Base-by-base conservation (phyloP, 2,113 vertebrate species). In the Dissostichus mawsoni region DNA sequence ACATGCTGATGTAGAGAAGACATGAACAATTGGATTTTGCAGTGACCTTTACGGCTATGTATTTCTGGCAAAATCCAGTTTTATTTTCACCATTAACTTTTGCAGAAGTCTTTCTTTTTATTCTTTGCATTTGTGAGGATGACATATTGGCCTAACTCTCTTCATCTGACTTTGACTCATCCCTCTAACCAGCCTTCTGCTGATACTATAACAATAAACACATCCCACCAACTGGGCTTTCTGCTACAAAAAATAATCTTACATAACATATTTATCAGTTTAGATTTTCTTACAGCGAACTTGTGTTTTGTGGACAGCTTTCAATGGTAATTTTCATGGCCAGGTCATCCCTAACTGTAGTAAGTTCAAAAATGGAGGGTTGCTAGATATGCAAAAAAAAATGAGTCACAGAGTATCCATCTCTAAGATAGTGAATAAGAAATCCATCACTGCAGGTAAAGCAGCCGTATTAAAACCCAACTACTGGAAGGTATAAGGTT, bases 361-460 rank as follows among this genome's bases (percentile, higher is more conserved):
- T 50, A 33, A 62, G 62, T 83, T 83, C 67, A 71, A 65, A 69
- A 52, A 59, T 11, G 6, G 41, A 53, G 52, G 50, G 9, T 23
- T 77, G 74, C 55, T 71, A 20, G 11, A 74, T 67, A 62, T 78
- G 58, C 73, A 41, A 48, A 72, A 78, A 78, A 72, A 18, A 56
- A 23, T 71, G 56, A 80, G 72, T 84, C 82, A 87, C 52, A 25
- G 78, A 61, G 74, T 80, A 77, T 80, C 29, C 73, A 50, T 77
- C 68, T 87, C 45, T 6, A 57, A 76, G 50, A 69, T 67, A 18
- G 66, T 74, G 81, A 76, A 78, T 80, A 76, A 61, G 47, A 76
- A 64, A 82, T 29, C 25, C 25, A 29, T 69, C 74, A 74, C 69
- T 80, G 69, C 56, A 64, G 87, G 83, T 78, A 58, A 58, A 53